Evolutionary conservation across 2,888 invertebrate species (phyloP), one percentile per base, ranked within the genome.

Genomic region (Brachypalpus laphriformis): DNA sequence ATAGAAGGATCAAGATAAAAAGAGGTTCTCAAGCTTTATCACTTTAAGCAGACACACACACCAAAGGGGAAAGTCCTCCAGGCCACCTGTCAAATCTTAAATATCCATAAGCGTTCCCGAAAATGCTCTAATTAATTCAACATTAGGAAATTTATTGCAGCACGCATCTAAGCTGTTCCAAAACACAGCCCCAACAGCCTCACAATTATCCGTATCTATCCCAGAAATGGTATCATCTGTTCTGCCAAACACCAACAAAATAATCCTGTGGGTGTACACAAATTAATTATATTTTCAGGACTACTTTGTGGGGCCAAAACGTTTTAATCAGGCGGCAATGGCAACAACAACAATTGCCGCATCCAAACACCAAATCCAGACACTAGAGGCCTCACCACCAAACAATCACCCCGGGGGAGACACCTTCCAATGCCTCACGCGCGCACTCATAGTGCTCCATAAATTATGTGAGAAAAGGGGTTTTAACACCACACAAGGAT

Each of bases 311-410:
- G 57, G 25, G 5, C 25, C 7, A 65, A 65, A 57, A 40, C 37
- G 31, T 82, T 77, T 59, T 59, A 77, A 66, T 49, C 74, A 80
- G 31, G 37, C 70, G 59, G 54, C 49, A 70, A 51, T 45, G 45
- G 57, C 70, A 76, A 75, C 75, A 75, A 81, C 71, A 81, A 51
- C 57, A 81, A 85, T 82, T 77, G 72, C 82, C 77, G 66, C 31
- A 66, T 71, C 18, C 51, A 70, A 57, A 71, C 47, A 57, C 56
- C 31, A n/a, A 40, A 51, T 18, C 42, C 77, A 71, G 63, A 71
- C 63, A 63, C 22, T 72, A n/a, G n/a, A n/a, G n/a, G n/a, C n/a
- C n/a, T n/a, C n/a, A n/a, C n/a, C n/a, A 18, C 5, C 6, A 3
- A 1, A 40, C 14, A n/a, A 20, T 28, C 42, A 22, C 63, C 18